Evolutionary conservation across 2,888 invertebrate genomes (phyloP), one percentile per base, ranked within the genome.

Genomic region (Sthenelais limicola): DNA sequence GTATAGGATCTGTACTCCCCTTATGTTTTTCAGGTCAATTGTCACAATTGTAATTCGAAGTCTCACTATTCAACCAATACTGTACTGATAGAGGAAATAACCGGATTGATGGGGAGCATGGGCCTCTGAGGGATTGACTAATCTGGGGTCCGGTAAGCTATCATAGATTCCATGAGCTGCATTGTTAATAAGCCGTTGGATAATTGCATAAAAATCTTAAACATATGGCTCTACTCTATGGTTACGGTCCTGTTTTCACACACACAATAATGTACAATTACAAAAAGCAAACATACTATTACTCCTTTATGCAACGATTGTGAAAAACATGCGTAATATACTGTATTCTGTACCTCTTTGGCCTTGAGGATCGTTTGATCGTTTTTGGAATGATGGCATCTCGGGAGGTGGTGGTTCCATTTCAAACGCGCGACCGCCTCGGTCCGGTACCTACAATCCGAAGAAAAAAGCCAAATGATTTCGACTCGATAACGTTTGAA

Each of bases 311-410:
- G 38, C 28, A 18, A 24, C 15, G 12, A 18, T 7, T 51, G 5
- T 21, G 18, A 7, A 9, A 24, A n/a, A 68, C 5, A 7, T 7
- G 21, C 32, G 4, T n/a, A 70, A 32, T 24, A 21, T 24, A 78
- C 77, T 33, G 78, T 79, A 67, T 84, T 81, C 26, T 80, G 32
- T 85, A 73, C 49, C 62, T 33, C 77, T 62, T 67, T 80, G 79
- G 30, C 78, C 74, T 68, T 81, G 80, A 49, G 81, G 81, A 18
- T 79, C 89, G 47, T 88, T 84, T 47, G 90, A 89, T 48, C 90
- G 82, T 82, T 95, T 94, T 83, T 93, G 92, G 95, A 97, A 98
- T 0, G 95, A 93, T 0, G 98, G 98, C 96, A 98, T 97, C 89
- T 98, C 98, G 0, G 97, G 97, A 0, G 97, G 96, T 0, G 98